Conservation (phyloP, 2,888 invertebrate species). For the Linyphia triangularis region DNA sequence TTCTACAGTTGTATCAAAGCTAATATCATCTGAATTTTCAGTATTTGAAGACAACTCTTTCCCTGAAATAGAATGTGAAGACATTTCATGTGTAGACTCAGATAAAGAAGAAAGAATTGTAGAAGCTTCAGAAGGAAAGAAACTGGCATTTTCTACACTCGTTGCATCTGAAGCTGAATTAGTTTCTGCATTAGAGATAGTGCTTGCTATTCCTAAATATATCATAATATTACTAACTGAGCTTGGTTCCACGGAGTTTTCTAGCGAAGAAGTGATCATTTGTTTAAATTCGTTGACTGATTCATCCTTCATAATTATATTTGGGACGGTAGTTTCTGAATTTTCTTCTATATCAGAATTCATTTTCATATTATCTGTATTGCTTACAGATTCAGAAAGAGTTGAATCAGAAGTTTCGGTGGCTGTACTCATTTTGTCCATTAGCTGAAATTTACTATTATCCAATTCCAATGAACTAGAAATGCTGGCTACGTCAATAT, state of each 20-base stretch:
- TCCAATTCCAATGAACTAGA: background rate
- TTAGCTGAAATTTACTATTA: background rate
- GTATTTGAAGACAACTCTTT: background rate
- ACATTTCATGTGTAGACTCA: background rate
- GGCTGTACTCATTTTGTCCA: background rate
- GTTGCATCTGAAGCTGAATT: background rate
- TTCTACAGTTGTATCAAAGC: background rate
- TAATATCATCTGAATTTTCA: background rate
- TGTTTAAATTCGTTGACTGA: no score
- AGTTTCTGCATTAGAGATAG: background rate
- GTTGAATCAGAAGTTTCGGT: no score
- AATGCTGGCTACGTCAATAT: background rate
- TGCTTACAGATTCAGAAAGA: background rate
- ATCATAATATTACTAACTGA: constrained; percentile 29
- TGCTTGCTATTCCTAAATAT: constrained; percentile 55
- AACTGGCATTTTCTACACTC: background rate
- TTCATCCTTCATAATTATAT: background rate
- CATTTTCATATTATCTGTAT: no score
- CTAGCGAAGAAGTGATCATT: no score
- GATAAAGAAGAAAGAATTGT: constrained; percentile 8
- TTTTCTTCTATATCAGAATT: background rate
- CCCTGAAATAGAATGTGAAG: background rate
- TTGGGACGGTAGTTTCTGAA: background rate
- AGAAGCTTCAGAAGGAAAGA: background rate
- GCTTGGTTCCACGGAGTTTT: background rate